phyloP scores from a whole-genome alignment of 2,888 invertebrate species.

The Dolichopus griseipennis region DNA sequence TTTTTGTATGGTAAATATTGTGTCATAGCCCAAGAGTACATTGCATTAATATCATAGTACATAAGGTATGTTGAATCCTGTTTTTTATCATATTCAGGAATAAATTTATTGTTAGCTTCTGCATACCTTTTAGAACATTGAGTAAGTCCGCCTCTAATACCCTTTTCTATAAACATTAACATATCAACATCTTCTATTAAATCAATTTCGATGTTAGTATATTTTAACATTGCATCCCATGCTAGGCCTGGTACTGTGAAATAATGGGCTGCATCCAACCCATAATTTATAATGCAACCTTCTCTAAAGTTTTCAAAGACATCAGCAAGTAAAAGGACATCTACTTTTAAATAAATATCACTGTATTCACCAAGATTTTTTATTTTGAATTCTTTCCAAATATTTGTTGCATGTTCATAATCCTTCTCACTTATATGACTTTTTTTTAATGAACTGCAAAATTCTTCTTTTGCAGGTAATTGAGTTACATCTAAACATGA shows the following conservation, averaged over 20 bases:
- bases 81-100: slow-evolving; percentile 11
- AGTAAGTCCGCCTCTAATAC: slow-evolving; percentile 14
- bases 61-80: not conserved
- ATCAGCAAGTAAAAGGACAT: slow-evolving; percentile 33
- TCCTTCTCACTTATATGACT: slow-evolving; percentile 13
- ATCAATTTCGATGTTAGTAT: slow-evolving; percentile 18
- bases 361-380: slow-evolving; percentile 31
- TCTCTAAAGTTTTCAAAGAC: slow-evolving; percentile 24
- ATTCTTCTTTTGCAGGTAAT: slow-evolving; percentile 12
- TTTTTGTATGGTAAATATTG: slow-evolving; percentile 21
- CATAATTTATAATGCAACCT: slow-evolving; percentile 9
- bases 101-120: slow-evolving; percentile 15
- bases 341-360: slow-evolving; percentile 30
- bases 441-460: slow-evolving; percentile 8
- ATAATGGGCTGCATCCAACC: slow-evolving; percentile 29
- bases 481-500: slow-evolving; percentile 11
- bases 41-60: slow-evolving; percentile 20
- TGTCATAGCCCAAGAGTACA: slow-evolving; percentile 21
- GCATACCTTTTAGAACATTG: slow-evolving; percentile 12
- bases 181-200: slow-evolving; percentile 17
- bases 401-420: slow-evolving; percentile 27
- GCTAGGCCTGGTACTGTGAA: slow-evolving; percentile 28
- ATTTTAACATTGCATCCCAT: slow-evolving; percentile 29
- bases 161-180: slow-evolving; percentile 11
- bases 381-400: slow-evolving; percentile 31